A percentile compares a stretch with the other conserved stretches of the same genome.
Conservation (phyloP, 2,113 vertebrate genomes). For the Catharus fuscescens region DNA sequence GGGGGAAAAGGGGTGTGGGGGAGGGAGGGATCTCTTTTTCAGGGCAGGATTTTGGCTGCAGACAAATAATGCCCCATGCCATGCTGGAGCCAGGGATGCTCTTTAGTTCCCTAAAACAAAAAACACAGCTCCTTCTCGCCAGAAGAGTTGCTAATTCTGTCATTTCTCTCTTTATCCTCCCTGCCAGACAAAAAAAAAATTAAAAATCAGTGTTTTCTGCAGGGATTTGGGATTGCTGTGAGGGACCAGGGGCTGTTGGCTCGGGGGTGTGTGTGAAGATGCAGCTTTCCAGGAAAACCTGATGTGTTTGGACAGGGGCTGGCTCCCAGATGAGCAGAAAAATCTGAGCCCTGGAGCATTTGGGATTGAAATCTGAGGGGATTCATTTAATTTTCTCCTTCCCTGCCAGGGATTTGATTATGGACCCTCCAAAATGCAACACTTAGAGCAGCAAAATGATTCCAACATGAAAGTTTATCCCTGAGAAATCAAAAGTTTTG, state of each 20-base stretch:
- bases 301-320: not conserved
- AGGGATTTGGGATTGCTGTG: not conserved
- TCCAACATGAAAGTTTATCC: not conserved
- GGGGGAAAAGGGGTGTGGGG: not conserved
- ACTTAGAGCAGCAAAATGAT: not conserved
- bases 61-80: accelerated
- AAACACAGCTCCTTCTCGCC: accelerated
- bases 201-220: not conserved
- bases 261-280: accelerated
- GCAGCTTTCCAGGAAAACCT: not conserved
- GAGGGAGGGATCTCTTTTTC: not conserved
- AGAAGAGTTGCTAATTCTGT: not conserved
- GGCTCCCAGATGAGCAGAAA: not conserved
- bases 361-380: not conserved
- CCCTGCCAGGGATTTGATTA: not conserved
- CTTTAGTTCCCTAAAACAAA: not conserved
- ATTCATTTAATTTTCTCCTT: not conserved
- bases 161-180: not conserved
- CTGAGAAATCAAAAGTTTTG: not conserved
- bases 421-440: not conserved
- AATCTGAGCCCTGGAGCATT: not conserved
- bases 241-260: accelerated
- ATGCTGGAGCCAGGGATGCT: not conserved
- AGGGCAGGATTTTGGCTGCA: not conserved
- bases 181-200: not conserved